Conservation (phyloP, 2,797 vertebrate genomes). For the Falco concolor region DNA sequence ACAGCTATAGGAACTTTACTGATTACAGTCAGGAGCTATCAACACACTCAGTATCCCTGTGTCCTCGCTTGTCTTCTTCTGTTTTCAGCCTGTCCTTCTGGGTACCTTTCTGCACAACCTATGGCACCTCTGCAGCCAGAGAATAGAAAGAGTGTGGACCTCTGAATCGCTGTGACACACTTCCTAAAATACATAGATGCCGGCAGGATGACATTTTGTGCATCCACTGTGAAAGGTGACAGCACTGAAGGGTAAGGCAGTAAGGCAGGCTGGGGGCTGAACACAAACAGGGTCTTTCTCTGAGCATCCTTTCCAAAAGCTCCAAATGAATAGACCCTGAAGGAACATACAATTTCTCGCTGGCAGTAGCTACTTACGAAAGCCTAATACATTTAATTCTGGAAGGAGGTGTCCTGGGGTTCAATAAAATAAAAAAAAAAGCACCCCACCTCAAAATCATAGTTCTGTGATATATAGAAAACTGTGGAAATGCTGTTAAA, state of each 20-base stretch:
- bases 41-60: neutral
- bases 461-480: neutral
- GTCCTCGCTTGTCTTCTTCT: neutral
- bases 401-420: neutral
- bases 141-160: neutral
- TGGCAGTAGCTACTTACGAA: neutral
- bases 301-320: neutral
- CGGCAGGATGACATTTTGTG: neutral
- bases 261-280: neutral
- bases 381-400: neutral
- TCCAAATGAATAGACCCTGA: neutral
- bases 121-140: neutral
- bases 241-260: neutral
- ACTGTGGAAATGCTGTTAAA: neutral
- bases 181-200: neutral
- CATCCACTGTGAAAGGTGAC: neutral
- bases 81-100: neutral
- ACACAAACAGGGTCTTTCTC: neutral
- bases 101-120: neutral
- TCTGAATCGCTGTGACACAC: neutral
- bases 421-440: neutral
- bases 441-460: neutral
- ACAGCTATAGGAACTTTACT: neutral
- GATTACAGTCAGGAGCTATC: neutral
- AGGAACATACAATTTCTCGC: neutral